phyloP scores from a whole-genome alignment of 1,140 invertebrate species.

The Drosophila dunni region DNA sequence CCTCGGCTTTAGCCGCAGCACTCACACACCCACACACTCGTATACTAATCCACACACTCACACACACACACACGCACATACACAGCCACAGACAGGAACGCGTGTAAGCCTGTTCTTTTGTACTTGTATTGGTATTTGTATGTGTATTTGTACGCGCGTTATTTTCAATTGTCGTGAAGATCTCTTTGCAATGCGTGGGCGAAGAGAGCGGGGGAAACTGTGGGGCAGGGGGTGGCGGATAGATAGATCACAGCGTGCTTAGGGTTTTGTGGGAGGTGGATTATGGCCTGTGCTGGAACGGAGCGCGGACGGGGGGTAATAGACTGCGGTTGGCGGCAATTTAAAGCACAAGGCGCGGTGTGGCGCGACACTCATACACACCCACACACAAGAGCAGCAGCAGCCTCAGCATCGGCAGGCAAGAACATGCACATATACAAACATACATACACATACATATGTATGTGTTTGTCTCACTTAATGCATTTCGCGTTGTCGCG shows the following conservation, averaged over 20 bases:
- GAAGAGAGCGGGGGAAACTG: background rate
- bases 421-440: constrained; percentile 9
- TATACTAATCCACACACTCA: constrained; percentile 10
- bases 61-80: constrained; percentile 17
- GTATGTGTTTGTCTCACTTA: constrained; percentile 44
- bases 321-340: constrained; percentile 40
- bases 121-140: background rate
- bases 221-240: background rate
- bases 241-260: background rate
- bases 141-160: constrained; percentile 28
- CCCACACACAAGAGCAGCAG: constrained; percentile 7
- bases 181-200: constrained; percentile 24
- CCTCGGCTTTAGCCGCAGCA: constrained; percentile 28
- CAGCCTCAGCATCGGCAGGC: background rate
- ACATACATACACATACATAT: constrained; percentile 4
- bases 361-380: constrained; percentile 53
- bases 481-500: constrained; percentile 53
- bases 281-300: background rate
- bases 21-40: constrained; percentile 1
- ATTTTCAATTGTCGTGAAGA: constrained; percentile 59
- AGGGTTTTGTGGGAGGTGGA: no score
- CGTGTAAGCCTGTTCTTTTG: constrained; percentile 9
- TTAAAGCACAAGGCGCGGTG: constrained; percentile 60
- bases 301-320: background rate
- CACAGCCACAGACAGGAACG: constrained; percentile 4